A percentile compares a stretch with the other conserved stretches of the same genome.
Conservation (phyloP, 2,888 invertebrate species). For the Rhimphoctona megacephalus region DNA sequence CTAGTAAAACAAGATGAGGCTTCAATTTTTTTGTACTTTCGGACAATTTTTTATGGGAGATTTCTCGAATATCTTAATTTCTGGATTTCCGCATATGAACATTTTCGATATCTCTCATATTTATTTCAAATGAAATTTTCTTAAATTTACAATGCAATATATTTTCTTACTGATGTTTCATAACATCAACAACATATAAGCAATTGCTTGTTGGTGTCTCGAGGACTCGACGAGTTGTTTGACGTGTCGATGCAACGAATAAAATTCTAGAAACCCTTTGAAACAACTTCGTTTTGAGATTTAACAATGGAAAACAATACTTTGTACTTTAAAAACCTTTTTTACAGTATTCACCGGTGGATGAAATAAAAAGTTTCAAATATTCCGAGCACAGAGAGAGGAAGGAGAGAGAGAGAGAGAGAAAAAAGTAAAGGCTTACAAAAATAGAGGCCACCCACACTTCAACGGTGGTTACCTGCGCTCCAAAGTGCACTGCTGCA, state of each 20-base stretch:
- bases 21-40: background rate
- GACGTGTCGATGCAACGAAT: background rate
- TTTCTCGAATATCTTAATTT: background rate
- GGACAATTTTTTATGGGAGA: background rate
- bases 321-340: slow-evolving; percentile 16
- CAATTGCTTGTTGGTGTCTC: background rate
- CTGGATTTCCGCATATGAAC: background rate
- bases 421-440: slow-evolving; percentile 52
- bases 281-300: background rate
- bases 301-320: slow-evolving; percentile 41
- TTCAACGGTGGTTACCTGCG: slow-evolving; percentile 47
- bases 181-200: background rate
- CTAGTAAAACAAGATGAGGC: background rate
- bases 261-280: background rate
- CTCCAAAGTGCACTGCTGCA: slow-evolving; percentile 39
- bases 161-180: background rate
- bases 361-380: slow-evolving; percentile 48
- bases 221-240: background rate
- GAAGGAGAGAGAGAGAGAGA: slow-evolving; percentile 14
- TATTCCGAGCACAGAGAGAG: slow-evolving; percentile 13
- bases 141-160: background rate
- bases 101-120: background rate
- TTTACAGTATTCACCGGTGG: slow-evolving; percentile 14
- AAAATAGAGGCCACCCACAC: slow-evolving; percentile 7
- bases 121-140: background rate